Percentiles rank a stretch among this genome's conserved stretches.
These are phyloP conservation scores for Sweltsa coloradensis DNA, from an alignment of 1,140 invertebrate species.

Conservation along the genomic window DNA sequence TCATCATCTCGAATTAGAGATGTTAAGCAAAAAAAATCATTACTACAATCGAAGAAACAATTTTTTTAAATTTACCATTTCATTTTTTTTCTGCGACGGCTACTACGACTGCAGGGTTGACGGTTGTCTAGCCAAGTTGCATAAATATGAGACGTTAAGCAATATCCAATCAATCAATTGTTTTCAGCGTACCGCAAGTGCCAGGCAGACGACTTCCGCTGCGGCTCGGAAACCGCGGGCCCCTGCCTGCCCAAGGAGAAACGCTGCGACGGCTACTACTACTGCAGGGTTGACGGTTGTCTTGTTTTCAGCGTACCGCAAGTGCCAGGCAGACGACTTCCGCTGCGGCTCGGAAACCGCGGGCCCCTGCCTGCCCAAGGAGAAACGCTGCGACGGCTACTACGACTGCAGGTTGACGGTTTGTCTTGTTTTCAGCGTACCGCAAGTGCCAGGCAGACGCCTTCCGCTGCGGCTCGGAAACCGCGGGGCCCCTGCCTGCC, in stretches of 20 bases:
- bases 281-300: conserved; percentile 40
- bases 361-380: conserved; percentile 71
- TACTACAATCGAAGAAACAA: too few species aligned
- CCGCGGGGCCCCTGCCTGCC: conserved; percentile 63
- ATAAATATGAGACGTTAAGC: too few species aligned
- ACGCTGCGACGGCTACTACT: conserved; percentile 77
- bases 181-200: conserved; percentile 81
- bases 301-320: conserved; percentile 63
- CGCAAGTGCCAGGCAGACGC: conserved; percentile 72
- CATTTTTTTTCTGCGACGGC: conserved; percentile 77
- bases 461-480: conserved; percentile 56
- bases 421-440: conserved; percentile 68
- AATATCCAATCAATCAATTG: too few species aligned
- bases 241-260: conserved; percentile 77
- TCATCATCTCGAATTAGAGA: too few species aligned
- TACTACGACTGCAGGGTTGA: conserved; percentile 56
- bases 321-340: conserved; percentile 73
- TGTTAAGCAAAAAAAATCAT: too few species aligned
- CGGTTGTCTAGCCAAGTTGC: conserved; percentile 15
- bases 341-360: conserved; percentile 43
- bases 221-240: conserved; percentile 40
- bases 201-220: conserved; percentile 69
- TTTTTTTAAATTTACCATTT: too few species aligned
- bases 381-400: conserved; percentile 83
- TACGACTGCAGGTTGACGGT: too few species aligned